Evolutionary conservation across 2,113 vertebrate genomes (phyloP).

Genomic region (Melospiza georgiana): DNA sequence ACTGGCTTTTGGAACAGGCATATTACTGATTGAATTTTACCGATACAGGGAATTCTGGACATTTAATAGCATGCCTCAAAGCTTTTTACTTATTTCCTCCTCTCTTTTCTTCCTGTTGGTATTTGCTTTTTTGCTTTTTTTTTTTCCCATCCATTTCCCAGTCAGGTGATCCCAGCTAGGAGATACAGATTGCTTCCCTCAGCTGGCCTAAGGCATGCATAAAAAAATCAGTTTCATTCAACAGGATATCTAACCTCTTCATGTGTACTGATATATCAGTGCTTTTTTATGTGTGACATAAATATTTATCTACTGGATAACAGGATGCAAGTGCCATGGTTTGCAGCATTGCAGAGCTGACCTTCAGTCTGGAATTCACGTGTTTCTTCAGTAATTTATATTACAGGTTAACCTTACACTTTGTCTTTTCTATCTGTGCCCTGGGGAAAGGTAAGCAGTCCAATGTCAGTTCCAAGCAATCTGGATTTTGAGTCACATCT

Average conservation of each 20-base stretch:
- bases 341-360: slow-evolving; percentile 8
- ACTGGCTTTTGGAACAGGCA: neutral
- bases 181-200: slow-evolving; percentile 4
- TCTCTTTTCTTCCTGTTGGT: neutral
- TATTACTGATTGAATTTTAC: neutral
- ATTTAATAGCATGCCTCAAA: neutral
- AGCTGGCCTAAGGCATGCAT: slow-evolving; percentile 21
- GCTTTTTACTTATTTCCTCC: neutral
- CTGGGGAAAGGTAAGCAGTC: neutral
- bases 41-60: neutral
- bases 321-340: neutral
- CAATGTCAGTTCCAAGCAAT: neutral
- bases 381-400: slow-evolving; percentile 28
- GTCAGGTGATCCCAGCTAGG: neutral
- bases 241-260: slow-evolving; percentile 11
- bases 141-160: neutral
- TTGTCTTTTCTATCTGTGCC: slow-evolving; percentile 9
- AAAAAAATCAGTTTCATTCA: slow-evolving; percentile 24
- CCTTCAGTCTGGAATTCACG: slow-evolving; percentile 1
- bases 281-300: neutral
- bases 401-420: neutral
- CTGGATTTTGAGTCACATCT: neutral
- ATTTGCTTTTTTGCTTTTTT: neutral
- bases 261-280: neutral
- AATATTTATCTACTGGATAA: slow-evolving; percentile 32